Evolutionary conservation across 2,113 vertebrate genomes (phyloP).

Genomic region (Monarcha castaneiventris): DNA sequence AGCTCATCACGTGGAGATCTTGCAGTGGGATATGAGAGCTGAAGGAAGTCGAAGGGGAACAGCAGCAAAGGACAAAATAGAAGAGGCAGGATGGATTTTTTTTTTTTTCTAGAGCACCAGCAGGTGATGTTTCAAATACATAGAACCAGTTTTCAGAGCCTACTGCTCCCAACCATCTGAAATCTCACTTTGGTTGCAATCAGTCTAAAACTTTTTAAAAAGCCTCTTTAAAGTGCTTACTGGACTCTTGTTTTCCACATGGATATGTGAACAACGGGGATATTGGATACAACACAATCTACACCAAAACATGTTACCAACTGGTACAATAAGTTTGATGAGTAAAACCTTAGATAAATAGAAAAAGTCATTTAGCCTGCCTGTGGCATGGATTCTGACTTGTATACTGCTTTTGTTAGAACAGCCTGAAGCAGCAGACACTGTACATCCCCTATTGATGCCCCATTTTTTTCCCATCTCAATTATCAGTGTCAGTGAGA

Average conservation of each 20-base stretch:
- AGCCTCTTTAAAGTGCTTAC: neutral
- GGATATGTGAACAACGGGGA: neutral
- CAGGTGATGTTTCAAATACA: neutral
- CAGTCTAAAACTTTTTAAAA: neutral
- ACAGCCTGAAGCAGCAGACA: neutral
- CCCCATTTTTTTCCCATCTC: neutral
- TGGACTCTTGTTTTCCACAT: neutral
- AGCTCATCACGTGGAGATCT: neutral
- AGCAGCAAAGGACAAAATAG: neutral
- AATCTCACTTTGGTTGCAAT: neutral
- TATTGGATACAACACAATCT: neutral
- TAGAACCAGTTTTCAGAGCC: neutral
- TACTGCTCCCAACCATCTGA: neutral
- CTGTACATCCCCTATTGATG: neutral
- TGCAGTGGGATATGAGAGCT: neutral
- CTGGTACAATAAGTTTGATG: rapidly evolving
- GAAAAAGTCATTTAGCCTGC: neutral
- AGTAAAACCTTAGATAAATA: neutral
- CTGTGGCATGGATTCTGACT: neutral
- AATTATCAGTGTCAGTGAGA: neutral
- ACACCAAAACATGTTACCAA: neutral
- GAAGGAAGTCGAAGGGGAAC: neutral
- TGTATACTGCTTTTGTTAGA: neutral
- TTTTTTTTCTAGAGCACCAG: neutral
- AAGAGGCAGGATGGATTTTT: neutral